phyloP scores from a whole-genome alignment of 2,797 vertebrate genomes.

The Otolemur crassicaudatus region DNA sequence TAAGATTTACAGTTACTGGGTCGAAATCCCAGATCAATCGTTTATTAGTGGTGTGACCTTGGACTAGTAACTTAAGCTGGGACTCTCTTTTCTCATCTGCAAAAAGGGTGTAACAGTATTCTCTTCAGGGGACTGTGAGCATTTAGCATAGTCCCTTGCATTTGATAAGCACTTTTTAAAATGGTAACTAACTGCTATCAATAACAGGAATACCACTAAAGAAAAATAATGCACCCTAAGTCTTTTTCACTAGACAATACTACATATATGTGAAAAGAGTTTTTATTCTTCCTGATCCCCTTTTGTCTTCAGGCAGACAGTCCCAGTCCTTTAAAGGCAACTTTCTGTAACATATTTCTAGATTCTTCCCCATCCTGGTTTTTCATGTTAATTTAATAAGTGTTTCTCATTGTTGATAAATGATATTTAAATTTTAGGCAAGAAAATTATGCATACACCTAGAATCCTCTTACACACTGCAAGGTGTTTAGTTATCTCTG shows the following conservation, averaged over 20 bases:
- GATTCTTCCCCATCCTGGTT: background rate
- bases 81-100: background rate
- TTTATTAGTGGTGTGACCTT: background rate
- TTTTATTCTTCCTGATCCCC: background rate
- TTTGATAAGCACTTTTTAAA: background rate
- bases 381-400: conserved; percentile 24
- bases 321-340: background rate
- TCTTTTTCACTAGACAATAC: background rate
- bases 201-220: background rate
- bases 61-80: background rate
- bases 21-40: background rate
- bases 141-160: background rate
- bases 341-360: background rate
- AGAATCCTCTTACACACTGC: background rate
- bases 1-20: background rate
- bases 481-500: background rate
- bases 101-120: background rate
- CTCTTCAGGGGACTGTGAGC: background rate
- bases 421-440: background rate
- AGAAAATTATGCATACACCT: background rate
- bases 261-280: conserved; percentile 21
- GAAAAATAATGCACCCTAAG: background rate
- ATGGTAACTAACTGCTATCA: background rate
- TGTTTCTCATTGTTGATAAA: background rate
- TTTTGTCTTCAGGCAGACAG: background rate